A percentile compares a stretch with the other conserved stretches of the same genome.
These are phyloP conservation scores for Syngnathoides biaculeatus DNA, from an alignment of 2,113 vertebrate species.

Conservation along the genomic window DNA sequence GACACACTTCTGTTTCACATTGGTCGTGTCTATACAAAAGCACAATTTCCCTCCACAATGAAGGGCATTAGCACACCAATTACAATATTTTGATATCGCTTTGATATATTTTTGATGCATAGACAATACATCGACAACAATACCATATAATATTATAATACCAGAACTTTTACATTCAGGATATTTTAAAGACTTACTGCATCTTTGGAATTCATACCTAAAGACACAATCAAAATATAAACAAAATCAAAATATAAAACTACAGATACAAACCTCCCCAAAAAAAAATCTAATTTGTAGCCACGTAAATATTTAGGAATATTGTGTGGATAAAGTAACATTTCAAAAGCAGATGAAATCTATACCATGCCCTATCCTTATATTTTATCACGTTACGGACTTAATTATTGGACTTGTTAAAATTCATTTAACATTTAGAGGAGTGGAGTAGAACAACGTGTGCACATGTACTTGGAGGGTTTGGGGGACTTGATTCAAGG, in stretches of 20 bases:
- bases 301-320: too few species aligned
- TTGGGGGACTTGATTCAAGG: not conserved
- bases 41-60: not conserved
- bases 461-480: not conserved
- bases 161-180: not conserved
- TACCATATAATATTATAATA: too few species aligned
- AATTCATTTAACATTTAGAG: too few species aligned
- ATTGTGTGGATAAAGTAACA: too few species aligned
- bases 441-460: not conserved
- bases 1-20: conserved; percentile 54
- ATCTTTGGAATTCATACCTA: not conserved
- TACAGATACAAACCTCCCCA: not conserved
- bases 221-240: not conserved
- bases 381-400: too few species aligned
- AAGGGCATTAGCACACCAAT: not conserved
- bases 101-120: too few species aligned
- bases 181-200: not conserved
- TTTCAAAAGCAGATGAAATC: too few species aligned
- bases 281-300: too few species aligned
- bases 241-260: not conserved
- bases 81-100: not conserved
- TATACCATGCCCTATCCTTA: too few species aligned
- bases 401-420: too few species aligned
- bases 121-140: too few species aligned
- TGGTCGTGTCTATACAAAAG: conserved; percentile 26